phyloP scores from a whole-genome alignment of 2,888 invertebrate species.

The Deilephila elpenor region DNA sequence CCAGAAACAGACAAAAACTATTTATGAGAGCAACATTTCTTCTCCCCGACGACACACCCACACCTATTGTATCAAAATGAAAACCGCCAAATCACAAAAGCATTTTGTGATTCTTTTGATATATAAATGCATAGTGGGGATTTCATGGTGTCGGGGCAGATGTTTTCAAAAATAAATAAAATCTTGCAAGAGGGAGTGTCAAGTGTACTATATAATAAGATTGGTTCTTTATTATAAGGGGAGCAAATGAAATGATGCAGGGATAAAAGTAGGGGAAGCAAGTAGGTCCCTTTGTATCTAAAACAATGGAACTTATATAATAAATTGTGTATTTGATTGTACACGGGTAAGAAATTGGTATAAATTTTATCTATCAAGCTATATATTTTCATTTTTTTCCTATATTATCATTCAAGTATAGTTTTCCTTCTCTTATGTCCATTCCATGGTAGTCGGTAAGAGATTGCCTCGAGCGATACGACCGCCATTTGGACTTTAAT shows the following conservation, averaged over 20 bases:
- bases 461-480: too few relatives aligned
- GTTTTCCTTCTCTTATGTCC: too few relatives aligned
- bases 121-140: neutral
- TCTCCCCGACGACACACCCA: neutral
- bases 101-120: neutral
- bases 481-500: too few relatives aligned
- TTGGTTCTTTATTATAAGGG: constrained; percentile 4
- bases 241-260: neutral
- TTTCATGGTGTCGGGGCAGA: neutral
- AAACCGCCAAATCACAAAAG: neutral
- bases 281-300: neutral
- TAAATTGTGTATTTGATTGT: neutral
- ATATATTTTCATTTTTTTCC: too few relatives aligned
- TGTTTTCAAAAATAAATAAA: constrained; percentile 1
- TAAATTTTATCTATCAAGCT: too few relatives aligned
- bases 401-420: too few relatives aligned
- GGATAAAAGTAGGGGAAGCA: neutral
- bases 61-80: neutral
- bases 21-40: neutral
- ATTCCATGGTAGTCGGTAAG: too few relatives aligned
- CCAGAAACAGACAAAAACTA: neutral
- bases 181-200: neutral
- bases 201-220: neutral
- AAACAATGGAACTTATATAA: neutral
- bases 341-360: too few relatives aligned